Conservation (phyloP, 2,113 vertebrate species). For the Dromas ardeola region DNA sequence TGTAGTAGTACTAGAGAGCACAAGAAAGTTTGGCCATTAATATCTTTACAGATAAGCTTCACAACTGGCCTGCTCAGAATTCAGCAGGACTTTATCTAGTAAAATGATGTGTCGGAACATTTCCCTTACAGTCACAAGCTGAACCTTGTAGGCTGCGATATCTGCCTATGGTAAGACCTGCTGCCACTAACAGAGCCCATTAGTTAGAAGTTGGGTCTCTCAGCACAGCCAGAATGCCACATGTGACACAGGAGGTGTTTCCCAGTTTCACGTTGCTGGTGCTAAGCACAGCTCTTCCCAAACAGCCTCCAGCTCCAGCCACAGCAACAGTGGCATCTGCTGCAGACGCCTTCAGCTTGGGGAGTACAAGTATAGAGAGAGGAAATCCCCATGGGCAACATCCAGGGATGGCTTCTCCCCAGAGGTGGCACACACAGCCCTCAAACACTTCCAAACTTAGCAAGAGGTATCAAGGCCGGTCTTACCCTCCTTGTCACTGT, state of each 20-base stretch:
- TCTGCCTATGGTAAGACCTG: not conserved
- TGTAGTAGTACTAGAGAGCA: slow-evolving; percentile 91
- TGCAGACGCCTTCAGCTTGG: not conserved
- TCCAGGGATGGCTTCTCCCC: not conserved
- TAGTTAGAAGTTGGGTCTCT: not conserved
- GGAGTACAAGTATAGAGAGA: not conserved
- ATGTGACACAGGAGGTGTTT: not conserved
- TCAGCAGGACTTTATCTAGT: not conserved
- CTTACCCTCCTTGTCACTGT: slow-evolving; percentile 95
- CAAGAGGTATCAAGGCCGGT: not conserved
- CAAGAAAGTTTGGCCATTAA: not conserved
- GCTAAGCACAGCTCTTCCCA: not conserved
- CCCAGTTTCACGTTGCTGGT: not conserved
- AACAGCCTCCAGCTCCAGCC: not conserved
- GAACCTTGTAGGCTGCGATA: not conserved
- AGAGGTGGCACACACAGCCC: not conserved
- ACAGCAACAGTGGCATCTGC: rapidly evolving
- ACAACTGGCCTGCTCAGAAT: not conserved
- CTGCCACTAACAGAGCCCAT: not conserved
- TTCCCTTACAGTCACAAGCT: not conserved
- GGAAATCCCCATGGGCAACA: not conserved
- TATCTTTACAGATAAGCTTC: not conserved
- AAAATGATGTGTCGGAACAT: not conserved
- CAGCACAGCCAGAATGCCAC: not conserved
- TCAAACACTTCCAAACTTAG: not conserved